phyloP scores from a whole-genome alignment of 53 echinoderm and acorn worm species.

The Echinarachnius parma region DNA sequence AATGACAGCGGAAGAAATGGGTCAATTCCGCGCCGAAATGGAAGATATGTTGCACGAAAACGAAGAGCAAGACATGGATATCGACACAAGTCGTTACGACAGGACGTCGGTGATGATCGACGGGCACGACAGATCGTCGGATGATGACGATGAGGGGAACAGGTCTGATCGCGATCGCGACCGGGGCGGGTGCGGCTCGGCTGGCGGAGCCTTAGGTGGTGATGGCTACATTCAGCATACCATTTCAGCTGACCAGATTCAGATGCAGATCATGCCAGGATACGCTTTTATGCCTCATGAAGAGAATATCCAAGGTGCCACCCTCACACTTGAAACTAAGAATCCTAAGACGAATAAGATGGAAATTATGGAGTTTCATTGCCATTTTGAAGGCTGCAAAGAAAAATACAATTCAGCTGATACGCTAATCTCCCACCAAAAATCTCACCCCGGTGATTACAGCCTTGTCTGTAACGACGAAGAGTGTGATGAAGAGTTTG shows the following conservation, averaged over 20 bases:
- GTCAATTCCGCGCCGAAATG: slow-evolving; percentile 37
- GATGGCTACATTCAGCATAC: slow-evolving; percentile 96
- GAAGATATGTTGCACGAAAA: slow-evolving; percentile 42
- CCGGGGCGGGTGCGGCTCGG: not conserved
- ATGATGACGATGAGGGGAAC: not conserved
- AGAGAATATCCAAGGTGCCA: slow-evolving; percentile 82
- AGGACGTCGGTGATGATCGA: slow-evolving; percentile 62
- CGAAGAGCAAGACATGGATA: slow-evolving; percentile 56
- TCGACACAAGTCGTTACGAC: slow-evolving; percentile 39
- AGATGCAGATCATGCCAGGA: slow-evolving; percentile 68
- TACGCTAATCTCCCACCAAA: slow-evolving; percentile 84
- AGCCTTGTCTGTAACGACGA: slow-evolving; percentile 53
- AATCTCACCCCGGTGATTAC: slow-evolving; percentile 89
- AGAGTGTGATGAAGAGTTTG: no score
- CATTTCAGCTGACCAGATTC: slow-evolving; percentile 87
- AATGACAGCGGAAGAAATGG: slow-evolving; percentile 46
- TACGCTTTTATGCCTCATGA: slow-evolving; percentile 56
- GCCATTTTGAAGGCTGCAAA: slow-evolving; percentile 78
- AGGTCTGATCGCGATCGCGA: not conserved
- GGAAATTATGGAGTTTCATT: slow-evolving; percentile 78
- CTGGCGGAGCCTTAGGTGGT: not conserved
- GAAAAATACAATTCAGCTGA: slow-evolving; percentile 85
- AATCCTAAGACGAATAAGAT: slow-evolving; percentile 83
- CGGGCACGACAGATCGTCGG: slow-evolving; percentile 17
- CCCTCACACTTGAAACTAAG: slow-evolving; percentile 80